A percentile compares a stretch with the other conserved stretches of the same genome.
Conservation (phyloP, 1,140 invertebrate species). For the Drosophila bipectinata region DNA sequence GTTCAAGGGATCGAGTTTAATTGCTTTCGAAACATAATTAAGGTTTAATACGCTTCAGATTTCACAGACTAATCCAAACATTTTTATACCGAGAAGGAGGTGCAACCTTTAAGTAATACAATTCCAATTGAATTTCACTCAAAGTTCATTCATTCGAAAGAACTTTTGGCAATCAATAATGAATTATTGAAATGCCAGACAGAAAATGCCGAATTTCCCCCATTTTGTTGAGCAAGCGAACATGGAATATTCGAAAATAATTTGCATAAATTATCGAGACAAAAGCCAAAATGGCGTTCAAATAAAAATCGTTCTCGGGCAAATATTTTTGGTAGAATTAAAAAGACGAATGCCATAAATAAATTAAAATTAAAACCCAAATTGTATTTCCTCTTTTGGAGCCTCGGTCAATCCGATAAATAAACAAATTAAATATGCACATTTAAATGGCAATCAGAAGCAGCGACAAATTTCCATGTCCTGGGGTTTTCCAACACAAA, state of each 20-base stretch:
- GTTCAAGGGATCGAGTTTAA: slow-evolving; percentile 6
- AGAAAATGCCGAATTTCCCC: slow-evolving; percentile 15
- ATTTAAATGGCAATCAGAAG: slow-evolving; percentile 64
- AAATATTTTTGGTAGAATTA: slow-evolving; percentile 55
- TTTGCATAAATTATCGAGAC: slow-evolving; percentile 69
- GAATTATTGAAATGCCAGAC: slow-evolving; percentile 30
- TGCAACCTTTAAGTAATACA: not conserved
- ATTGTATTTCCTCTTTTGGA: slow-evolving; percentile 53
- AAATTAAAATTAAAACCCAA: slow-evolving; percentile 58
- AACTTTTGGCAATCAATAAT: slow-evolving; percentile 41
- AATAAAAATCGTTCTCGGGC: slow-evolving; percentile 27
- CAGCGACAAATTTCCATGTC: slow-evolving; percentile 48
- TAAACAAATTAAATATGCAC: slow-evolving; percentile 73
- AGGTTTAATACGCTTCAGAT: not conserved
- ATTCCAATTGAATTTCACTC: slow-evolving; percentile 37
- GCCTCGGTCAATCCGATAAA: slow-evolving; percentile 37
- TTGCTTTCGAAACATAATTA: not conserved
- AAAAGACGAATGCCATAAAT: slow-evolving; percentile 59
- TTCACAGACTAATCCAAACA: not conserved
- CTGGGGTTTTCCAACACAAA: slow-evolving; percentile 26
- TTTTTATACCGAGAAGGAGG: not conserved
- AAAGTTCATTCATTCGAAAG: slow-evolving; percentile 28
- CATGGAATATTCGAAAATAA: slow-evolving; percentile 49
- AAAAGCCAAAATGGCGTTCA: slow-evolving; percentile 40
- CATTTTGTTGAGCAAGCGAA: slow-evolving; percentile 17